phyloP scores from a whole-genome alignment of 2,113 vertebrate genomes.

The Hippocampus abdominalis region DNA sequence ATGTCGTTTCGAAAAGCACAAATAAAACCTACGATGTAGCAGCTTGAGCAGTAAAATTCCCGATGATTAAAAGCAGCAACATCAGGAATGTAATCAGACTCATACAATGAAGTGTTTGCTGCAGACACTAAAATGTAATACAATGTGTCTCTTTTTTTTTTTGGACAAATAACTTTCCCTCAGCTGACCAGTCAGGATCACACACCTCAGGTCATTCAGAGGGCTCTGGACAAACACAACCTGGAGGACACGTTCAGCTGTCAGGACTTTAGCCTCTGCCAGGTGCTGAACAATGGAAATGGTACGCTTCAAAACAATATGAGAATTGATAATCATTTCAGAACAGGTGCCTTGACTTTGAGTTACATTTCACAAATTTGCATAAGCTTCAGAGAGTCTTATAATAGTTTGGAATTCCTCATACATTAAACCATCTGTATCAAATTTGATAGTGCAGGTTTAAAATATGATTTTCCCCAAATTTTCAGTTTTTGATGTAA shows the following conservation, averaged over 20 bases:
- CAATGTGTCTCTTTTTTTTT: background rate
- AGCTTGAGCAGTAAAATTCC: background rate
- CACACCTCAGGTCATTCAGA: constrained; percentile 77
- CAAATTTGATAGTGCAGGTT: too few species aligned
- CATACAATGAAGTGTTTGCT: background rate
- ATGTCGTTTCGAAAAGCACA: background rate
- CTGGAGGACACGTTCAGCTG: constrained; percentile 62
- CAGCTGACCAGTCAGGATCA: constrained; percentile 91
- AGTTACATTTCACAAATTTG: too few species aligned
- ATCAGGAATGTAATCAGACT: background rate
- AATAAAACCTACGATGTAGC: background rate
- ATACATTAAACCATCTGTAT: too few species aligned
- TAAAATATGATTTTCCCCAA: too few species aligned
- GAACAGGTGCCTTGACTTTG: background rate
- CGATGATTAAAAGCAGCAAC: background rate
- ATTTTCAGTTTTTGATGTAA: too few species aligned
- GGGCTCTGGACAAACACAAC: constrained; percentile 82
- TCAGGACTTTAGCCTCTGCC: constrained; percentile 75
- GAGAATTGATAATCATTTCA: background rate
- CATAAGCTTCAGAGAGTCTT: too few species aligned
- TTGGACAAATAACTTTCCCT: background rate
- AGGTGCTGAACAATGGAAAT: constrained; percentile 74
- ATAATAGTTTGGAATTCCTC: too few species aligned
- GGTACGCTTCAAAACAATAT: constrained; percentile 41
- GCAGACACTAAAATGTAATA: background rate